Evolutionary conservation across 1,140 invertebrate genomes (phyloP).

Genomic region (Lepidotrigona ventralis): DNA sequence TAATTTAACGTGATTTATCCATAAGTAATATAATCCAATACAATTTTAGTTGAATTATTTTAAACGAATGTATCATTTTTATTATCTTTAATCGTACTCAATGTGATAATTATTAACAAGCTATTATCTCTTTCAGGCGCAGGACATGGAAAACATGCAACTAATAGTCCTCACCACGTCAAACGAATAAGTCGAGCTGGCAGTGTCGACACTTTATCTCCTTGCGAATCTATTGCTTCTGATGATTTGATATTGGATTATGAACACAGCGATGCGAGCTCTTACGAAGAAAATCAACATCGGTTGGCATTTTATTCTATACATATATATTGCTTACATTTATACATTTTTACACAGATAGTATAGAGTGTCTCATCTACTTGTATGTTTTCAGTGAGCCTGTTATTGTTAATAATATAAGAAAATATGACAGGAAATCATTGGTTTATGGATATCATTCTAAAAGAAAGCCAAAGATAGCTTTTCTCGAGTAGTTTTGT

Average conservation of each 20-base stretch:
- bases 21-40: too few species aligned
- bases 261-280: conserved; percentile 86
- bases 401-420: not conserved
- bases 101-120: not conserved
- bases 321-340: not conserved
- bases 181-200: conserved; percentile 81
- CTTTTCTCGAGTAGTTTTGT: too few species aligned
- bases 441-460: too few species aligned
- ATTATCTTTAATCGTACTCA: not conserved
- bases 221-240: conserved; percentile 88
- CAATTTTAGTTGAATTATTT: not conserved
- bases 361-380: not conserved
- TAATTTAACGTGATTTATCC: not conserved
- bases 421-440: too few species aligned
- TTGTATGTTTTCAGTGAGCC: not conserved
- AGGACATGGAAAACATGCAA: conserved; percentile 64
- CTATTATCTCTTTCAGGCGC: conserved; percentile 48
- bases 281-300: conserved; percentile 85
- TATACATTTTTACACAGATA: not conserved
- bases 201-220: conserved; percentile 88
- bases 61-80: not conserved
- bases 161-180: conserved; percentile 76
- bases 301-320: conserved; percentile 77
- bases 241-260: conserved; percentile 93
- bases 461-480: too few species aligned